phyloP scores from a whole-genome alignment of 2,113 vertebrate genomes.

The human (Homo sapiens) region DNA sequence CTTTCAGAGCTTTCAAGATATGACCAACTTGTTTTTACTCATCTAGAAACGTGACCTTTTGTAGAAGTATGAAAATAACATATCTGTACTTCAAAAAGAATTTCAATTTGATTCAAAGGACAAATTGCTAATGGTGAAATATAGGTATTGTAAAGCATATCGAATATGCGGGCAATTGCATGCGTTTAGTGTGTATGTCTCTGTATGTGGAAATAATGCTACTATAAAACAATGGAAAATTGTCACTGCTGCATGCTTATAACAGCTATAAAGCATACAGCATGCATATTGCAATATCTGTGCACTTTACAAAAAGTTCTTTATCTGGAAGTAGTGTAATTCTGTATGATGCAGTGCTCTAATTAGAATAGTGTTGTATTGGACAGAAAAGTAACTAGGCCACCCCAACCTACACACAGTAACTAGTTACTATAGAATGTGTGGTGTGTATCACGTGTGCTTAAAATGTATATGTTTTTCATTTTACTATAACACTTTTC shows the following conservation, averaged over 20 bases:
- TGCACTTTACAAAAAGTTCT: conserved; percentile 51
- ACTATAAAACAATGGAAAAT: conserved; percentile 49
- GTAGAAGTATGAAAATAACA: not conserved
- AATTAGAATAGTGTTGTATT: conserved; percentile 72
- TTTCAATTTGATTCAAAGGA: not conserved
- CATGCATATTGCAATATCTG: conserved; percentile 60
- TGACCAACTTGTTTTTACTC: conserved; percentile 8
- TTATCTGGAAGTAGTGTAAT: conserved; percentile 50
- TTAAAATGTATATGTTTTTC: conserved; percentile 21
- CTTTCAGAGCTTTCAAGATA: not conserved
- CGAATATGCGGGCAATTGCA: not conserved
- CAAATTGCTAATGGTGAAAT: not conserved
- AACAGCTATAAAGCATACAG: conserved; percentile 56
- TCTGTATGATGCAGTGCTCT: conserved; percentile 65
- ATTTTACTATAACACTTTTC: conserved; percentile 24
- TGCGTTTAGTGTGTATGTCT: not conserved
- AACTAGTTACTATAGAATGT: conserved; percentile 38
- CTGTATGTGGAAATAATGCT: conserved; percentile 15
- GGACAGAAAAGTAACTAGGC: conserved; percentile 62
- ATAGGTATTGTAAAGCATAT: not conserved
- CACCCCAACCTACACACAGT: not conserved
- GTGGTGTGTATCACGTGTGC: not conserved
- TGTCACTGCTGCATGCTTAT: conserved; percentile 41
- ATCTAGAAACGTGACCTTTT: conserved; percentile 37
- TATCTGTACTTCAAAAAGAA: not conserved